phyloP scores from a whole-genome alignment of 2,888 invertebrate species.

The Dasysyrphus tricinctus region DNA sequence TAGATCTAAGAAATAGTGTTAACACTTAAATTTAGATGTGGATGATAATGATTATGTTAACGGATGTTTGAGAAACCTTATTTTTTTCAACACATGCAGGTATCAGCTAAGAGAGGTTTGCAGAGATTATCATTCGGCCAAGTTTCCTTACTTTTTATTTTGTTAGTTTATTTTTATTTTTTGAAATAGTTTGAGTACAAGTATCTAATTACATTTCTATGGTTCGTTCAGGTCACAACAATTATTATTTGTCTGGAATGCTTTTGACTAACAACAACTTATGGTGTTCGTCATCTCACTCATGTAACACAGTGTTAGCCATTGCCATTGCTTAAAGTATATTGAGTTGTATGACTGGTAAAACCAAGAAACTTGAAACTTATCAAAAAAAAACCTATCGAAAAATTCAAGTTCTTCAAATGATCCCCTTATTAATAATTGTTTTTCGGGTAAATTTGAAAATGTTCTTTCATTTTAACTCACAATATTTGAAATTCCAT shows the following conservation, averaged over 20 bases:
- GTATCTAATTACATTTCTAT: conserved; percentile 14
- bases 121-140: background rate
- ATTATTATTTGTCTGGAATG: background rate
- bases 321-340: background rate
- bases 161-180: background rate
- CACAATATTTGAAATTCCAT: too few species aligned
- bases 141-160: background rate
- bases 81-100: background rate
- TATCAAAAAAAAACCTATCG: too few species aligned
- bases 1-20: conserved; percentile 5
- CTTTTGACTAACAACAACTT: background rate
- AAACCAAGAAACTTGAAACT: too few species aligned
- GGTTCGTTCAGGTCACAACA: background rate
- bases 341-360: too few species aligned
- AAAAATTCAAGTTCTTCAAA: too few species aligned
- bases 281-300: background rate
- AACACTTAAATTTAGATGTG: conserved; percentile 55
- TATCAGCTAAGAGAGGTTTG: background rate
- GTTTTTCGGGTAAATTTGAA: too few species aligned
- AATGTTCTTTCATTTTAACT: too few species aligned
- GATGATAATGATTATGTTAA: conserved; percentile 58
- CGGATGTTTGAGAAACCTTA: conserved; percentile 69
- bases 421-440: too few species aligned
- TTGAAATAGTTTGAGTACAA: background rate
- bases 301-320: background rate